Base-by-base conservation (phyloP, 2,113 vertebrate genomes). In the Phrynosoma blainvillii region DNA sequence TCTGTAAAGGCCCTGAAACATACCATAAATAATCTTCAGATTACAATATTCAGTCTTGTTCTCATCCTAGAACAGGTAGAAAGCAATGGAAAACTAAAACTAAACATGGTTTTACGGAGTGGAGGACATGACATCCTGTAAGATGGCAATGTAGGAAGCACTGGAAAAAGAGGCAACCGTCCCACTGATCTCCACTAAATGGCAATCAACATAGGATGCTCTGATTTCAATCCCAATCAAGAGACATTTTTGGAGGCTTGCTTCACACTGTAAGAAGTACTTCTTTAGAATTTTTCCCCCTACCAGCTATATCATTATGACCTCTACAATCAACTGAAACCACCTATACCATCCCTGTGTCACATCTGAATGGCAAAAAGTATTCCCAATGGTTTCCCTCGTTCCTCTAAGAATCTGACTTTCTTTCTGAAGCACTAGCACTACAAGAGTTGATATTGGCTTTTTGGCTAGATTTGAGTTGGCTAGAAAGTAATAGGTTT, bases 281-380 rank as follows among this genome's bases (percentile, higher is more conserved):
- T 59, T 78, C 65, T 79, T 86, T 32, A 70, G 75, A 86, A 79
- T 68, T 68, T 78, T 66, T 30, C 56, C 47, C 47, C 16, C 36
- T 79, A 79, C 27, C 62, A 79, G 11, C 75, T 70, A 36, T 68
- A 68, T 79, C 75, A 79, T 79, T 86, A 79, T 68, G 42, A 86
- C 10, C 27, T 79, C 75, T 86, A 86, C 84, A 86, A 79, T 86
- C 84, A 86, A 68, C 84, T 70, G 40, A 79, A 40, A 70, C 30
- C 75, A 79, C 6, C 75, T 30, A 86, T 79, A 79, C 84, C 27
- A 79, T 79, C 40, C 62, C 78, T 86, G 40, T 36, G 42, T 59
- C 59, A 78, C 27, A 66, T 66, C 13, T 79, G 84, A 86, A 86
- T 68, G 62, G 40, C 47, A 75, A 40, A 85, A 71, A 79, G n/a